Base-by-base conservation (phyloP, 1,140 invertebrate species). In the Heliconius nattereri region DNA sequence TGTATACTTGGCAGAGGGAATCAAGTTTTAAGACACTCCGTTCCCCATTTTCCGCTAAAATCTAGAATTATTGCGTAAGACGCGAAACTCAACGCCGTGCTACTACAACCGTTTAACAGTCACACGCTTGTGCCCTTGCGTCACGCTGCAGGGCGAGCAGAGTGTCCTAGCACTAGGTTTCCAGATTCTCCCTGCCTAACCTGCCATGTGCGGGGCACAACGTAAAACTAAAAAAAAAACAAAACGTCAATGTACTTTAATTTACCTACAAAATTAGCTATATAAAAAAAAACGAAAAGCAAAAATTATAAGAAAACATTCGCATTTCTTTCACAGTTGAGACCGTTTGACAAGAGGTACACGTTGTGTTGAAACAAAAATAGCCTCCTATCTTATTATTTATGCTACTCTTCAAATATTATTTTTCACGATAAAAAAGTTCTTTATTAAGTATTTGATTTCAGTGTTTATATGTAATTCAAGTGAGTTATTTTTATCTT, bases 231-330 rank as follows among this genome's bases (percentile, higher is more conserved):
- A 23, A 57, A 57, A 57, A 57, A 11, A 57, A 8, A 0, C 6
- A n/a, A 54, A 0, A 57, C 9, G 23, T 57, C 20, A 23, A 57
- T 8, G 11, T 57, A 57, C 8, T 2, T 57, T n/a, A 23, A 57
- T 57, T 57, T 57, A 57, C 54, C 54, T 57, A 71, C 32, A 29
- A 70, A 70, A 16, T 40, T 52, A 52, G 49, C 49, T 52, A 52
- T 52, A 52, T 52, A 52, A 20, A 19, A 72, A 7, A 35, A 72
- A 72, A 20, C 6, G 35, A 66, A 19, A 23, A n/a, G 19, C 7
- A 23, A 72, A 71, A 72, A 72, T 37, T 72, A 72, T 37, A 72
- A 35, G 71, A 37, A 35, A 72, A 37, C 35, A 72, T 72, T 72
- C 71, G 19, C 7, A 37, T 72, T 40, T 72, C 35, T n/a, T 37